Conservation (phyloP, 2,797 vertebrate species). For the Pseudomugil gertrudae region DNA sequence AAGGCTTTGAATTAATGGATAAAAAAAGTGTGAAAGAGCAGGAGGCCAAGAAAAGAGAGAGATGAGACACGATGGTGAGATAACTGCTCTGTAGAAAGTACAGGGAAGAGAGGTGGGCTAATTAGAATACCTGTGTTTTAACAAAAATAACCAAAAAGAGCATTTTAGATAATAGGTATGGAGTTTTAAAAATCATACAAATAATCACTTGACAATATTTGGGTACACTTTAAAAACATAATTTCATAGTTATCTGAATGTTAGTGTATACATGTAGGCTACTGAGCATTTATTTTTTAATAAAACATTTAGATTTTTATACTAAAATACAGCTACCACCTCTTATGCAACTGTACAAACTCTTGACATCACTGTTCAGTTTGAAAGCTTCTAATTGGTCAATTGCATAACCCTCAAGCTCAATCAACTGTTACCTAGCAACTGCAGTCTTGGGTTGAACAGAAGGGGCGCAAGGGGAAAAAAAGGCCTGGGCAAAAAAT, state of each 20-base stretch:
- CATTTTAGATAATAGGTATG: not conserved
- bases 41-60: not conserved
- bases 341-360: slow-evolving; percentile 56
- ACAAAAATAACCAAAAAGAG: not conserved
- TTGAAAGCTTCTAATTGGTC: slow-evolving; percentile 81
- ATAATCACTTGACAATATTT: not conserved
- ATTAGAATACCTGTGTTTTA: not conserved
- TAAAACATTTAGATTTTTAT: no score
- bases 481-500: slow-evolving; percentile 34
- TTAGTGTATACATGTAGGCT: not conserved
- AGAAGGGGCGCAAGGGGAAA: slow-evolving; percentile 17
- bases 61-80: not conserved
- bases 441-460: slow-evolving; percentile 61
- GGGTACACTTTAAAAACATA: not conserved
- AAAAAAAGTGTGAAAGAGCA: slow-evolving; percentile 17
- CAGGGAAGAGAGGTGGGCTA: not conserved
- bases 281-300: not conserved
- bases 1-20: slow-evolving; percentile 23
- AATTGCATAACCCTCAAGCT: slow-evolving; percentile 76
- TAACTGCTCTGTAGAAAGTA: not conserved
- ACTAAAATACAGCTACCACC: not conserved
- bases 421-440: slow-evolving; percentile 83
- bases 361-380: slow-evolving; percentile 73
- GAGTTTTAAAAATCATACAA: no score
- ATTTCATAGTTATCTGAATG: no score